phyloP scores from a whole-genome alignment of 2,113 vertebrate genomes.

The Electrona antarctica region DNA sequence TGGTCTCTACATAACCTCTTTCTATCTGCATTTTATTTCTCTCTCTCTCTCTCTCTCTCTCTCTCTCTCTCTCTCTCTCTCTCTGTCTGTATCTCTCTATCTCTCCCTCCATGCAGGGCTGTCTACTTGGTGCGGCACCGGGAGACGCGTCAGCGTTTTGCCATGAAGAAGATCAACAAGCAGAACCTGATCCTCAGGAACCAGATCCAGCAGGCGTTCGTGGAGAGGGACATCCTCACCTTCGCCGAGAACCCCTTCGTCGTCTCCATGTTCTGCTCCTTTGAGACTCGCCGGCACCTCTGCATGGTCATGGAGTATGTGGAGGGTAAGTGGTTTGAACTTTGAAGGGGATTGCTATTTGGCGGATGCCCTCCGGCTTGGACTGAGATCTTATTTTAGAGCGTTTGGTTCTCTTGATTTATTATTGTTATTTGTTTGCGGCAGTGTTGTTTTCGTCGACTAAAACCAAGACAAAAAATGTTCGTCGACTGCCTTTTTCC shows the following conservation, averaged over 20 bases:
- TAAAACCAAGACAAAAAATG: too few relatives aligned
- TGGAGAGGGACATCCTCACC: constrained; percentile 95
- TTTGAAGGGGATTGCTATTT: too few relatives aligned
- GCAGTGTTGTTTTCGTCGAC: too few relatives aligned
- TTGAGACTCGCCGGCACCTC: constrained; percentile 90
- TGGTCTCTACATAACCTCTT: too few relatives aligned
- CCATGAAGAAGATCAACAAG: constrained; percentile 98
- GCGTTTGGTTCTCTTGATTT: too few relatives aligned
- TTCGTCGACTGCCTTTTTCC: too few relatives aligned
- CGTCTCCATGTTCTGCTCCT: constrained; percentile 96
- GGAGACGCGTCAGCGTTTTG: constrained; percentile 91
- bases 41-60: neutral
- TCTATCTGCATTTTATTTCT: too few relatives aligned
- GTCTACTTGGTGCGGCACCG: constrained; percentile 93
- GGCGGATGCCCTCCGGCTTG: too few relatives aligned
- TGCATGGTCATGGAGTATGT: constrained; percentile 98
- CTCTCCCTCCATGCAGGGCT: constrained; percentile 74
- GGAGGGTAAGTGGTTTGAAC: constrained; percentile 80
- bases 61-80: neutral
- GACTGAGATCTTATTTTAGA: too few relatives aligned
- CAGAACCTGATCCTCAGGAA: constrained; percentile 95
- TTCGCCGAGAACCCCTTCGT: constrained; percentile 96
- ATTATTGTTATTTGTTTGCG: too few relatives aligned
- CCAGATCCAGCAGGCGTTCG: constrained; percentile 95
- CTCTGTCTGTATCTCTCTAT: neutral